These are phyloP conservation scores for Antheraea mylitta DNA, from an alignment of 1,140 invertebrate genomes.

Conservation along the genomic window DNA sequence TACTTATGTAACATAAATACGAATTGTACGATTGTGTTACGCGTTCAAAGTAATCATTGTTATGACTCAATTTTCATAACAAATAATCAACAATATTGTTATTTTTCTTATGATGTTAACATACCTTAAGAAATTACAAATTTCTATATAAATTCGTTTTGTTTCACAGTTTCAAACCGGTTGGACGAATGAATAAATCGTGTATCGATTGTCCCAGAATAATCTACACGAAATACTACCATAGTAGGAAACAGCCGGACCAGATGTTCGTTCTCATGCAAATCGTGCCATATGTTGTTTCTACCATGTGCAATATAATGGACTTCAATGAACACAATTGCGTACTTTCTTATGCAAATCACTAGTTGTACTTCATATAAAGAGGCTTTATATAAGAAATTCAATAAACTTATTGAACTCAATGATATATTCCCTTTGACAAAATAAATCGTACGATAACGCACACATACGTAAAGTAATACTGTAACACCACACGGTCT, in stretches of 20 bases:
- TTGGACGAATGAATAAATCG: background rate
- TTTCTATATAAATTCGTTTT: background rate
- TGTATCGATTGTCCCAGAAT: slow-evolving; percentile 4
- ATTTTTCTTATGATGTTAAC: background rate
- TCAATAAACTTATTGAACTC: too few species aligned
- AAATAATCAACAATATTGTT: background rate
- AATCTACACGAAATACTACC: background rate
- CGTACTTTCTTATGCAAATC: slow-evolving; percentile 48
- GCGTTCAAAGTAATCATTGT: background rate
- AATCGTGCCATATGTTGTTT: slow-evolving; percentile 31
- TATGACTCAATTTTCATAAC: background rate
- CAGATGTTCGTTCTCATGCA: slow-evolving; percentile 33
- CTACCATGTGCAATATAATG: slow-evolving; percentile 34
- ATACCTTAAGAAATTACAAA: background rate
- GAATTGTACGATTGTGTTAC: background rate
- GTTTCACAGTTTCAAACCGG: background rate
- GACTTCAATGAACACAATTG: slow-evolving; percentile 36
- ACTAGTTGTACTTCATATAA: background rate
- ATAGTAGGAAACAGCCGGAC: slow-evolving; percentile 8
- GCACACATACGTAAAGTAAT: too few species aligned
- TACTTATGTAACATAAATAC: background rate
- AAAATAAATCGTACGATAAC: too few species aligned
- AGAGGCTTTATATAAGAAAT: too few species aligned
- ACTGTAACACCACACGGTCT: too few species aligned
- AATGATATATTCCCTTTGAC: too few species aligned